Base-by-base conservation (phyloP, 2,113 vertebrate species). In the Glaucomys volans region DNA sequence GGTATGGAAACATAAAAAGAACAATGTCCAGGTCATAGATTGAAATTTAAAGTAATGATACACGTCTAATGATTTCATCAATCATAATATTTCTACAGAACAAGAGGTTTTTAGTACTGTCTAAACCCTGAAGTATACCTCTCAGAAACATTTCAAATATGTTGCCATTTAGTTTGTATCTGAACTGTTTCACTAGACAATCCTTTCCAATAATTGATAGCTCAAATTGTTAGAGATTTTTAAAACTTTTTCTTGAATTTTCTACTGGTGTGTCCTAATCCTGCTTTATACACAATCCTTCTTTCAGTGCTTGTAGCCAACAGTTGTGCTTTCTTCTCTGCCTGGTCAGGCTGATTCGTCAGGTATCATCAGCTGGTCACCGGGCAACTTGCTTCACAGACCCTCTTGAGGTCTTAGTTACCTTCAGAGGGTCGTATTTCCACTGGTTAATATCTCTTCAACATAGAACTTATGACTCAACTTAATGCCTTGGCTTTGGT, bases 41-140 rank as follows among this genome's bases (percentile, higher is more conserved):
- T 79, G 32, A 86, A 91, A 95, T 40, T 85, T 91, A 62, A 87
- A 87, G 28, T 71, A 71, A 88, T 85, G 37, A 88, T 52, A 47
- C 59, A 24, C 13, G 52, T 75, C 20, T 92, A 90, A 57, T 77
- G 24, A 67, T 94, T 59, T 87, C 32, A 85, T 88, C 90, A 76
- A 88, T 88, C 72, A 90, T 64, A 81, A 17, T 26, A 75, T 76
- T 90, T 80, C 8, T 32, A 47, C 71, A 72, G 62, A 83, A 18
- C 8, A 74, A 69, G 14, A 50, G 32, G 22, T 10, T 82, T 75
- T 95, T 72, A 32, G 67, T 80, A 8, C 54, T 44, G 22, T 62
- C 11, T n/a, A 67, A 72, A n/a, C 8, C 18, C 28, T 4, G 26
- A 89, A 95, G 37, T 93, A 16, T 32, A 16, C 2, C 69, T 93